Evolutionary conservation across 2,113 vertebrate genomes (phyloP).

Genomic region (Rutilus rutilus): DNA sequence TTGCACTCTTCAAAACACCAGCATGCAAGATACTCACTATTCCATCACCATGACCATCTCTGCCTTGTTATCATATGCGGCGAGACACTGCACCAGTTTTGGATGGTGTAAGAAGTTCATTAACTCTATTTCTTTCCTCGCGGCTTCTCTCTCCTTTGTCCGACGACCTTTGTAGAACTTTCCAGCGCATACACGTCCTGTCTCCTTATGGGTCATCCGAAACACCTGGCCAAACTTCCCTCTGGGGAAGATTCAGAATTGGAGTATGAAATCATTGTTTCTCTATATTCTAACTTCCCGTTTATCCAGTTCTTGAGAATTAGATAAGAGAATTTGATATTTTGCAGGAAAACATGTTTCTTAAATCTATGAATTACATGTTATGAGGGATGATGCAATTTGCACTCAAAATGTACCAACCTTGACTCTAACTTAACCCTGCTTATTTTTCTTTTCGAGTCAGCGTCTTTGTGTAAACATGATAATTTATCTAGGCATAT

Average conservation of each 20-base stretch:
- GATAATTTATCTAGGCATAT: background rate
- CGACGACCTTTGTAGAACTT: conserved; percentile 84
- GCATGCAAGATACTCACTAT: conserved; percentile 77
- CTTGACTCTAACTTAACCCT: background rate
- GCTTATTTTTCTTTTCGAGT: background rate
- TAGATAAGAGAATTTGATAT: background rate
- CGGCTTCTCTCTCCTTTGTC: conserved; percentile 75
- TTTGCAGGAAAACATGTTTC: background rate
- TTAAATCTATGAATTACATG: background rate
- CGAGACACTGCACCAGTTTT: conserved; percentile 84
- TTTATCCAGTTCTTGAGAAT: conserved; percentile 1
- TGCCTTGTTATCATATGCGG: conserved; percentile 78
- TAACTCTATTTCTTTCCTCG: conserved; percentile 81
- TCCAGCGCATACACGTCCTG: conserved; percentile 76
- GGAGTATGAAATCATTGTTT: background rate
- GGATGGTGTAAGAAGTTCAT: conserved; percentile 88
- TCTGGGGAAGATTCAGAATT: conserved; percentile 62
- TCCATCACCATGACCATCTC: conserved; percentile 91
- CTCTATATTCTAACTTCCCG: background rate
- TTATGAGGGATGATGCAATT: background rate
- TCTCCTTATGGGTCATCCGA: conserved; percentile 80
- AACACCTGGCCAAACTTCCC: conserved; percentile 86
- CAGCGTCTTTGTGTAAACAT: too few relatives aligned
- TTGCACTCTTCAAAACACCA: background rate
- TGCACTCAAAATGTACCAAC: background rate